Base-by-base conservation (phyloP, 2,113 vertebrate genomes). In the Dryoscopus gambensis region DNA sequence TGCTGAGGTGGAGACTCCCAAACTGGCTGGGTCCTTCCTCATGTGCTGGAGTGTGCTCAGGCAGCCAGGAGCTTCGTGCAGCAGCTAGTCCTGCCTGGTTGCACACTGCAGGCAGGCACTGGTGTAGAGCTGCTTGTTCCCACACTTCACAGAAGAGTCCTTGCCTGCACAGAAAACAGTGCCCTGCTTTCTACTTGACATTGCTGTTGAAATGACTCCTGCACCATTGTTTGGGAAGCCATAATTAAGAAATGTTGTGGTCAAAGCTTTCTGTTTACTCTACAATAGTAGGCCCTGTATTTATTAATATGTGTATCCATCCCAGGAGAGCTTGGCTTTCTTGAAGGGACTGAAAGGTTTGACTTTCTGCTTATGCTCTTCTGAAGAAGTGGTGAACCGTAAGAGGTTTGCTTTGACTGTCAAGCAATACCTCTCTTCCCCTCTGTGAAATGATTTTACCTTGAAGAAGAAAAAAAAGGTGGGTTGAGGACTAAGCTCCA, bases 161-260 rank as follows among this genome's bases (percentile, higher is more conserved):
- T 40, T 28, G 37, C 46, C 5, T 6, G 22, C 30, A 20, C 0
- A 0, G 28, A 55, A 70, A 39, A 5, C 2, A 1, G 35, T 22
- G 33, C 16, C 23, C 68, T 77, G 59, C 46, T 53, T 80, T 33
- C 73, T 77, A 1, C 62, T 44, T 60, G 30, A 30, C 18, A 6
- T 8, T 62, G 50, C 23, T 84, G 55, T 42, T 74, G 56, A n/a
- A 81, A 55, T 70, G 3, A 52, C 33, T 80, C 60, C 19, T 65
- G 89, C 63, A n/a, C 42, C 28, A 10, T 30, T 0, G 2, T 30
- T 35, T 85, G 67, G n/a, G 63, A 87, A 56, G 68, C 33, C 2
- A 5, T 52, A 25, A 68, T 60, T 84, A 56, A 56, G 49, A 68
- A 71, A 35, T 31, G 28, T 27, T 63, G 33, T 60, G 60, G 17